These are phyloP conservation scores for Boloria euphrosyne DNA, from an alignment of 2,888 invertebrate species.

Conservation along the genomic window DNA sequence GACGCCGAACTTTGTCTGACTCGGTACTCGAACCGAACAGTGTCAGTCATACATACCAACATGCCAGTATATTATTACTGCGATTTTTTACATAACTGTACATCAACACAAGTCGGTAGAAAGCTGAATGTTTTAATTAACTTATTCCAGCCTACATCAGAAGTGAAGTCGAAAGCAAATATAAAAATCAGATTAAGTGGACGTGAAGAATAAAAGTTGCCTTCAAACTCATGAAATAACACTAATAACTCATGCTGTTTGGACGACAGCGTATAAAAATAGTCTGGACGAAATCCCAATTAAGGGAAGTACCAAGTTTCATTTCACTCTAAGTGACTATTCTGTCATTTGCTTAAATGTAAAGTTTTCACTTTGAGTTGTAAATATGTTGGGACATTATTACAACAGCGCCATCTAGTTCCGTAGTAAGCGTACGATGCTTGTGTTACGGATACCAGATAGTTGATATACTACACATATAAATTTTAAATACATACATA, in stretches of 20 bases:
- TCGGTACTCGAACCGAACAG: no score
- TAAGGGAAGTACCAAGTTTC: slow-evolving; percentile 3
- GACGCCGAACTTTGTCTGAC: no score
- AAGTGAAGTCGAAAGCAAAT: slow-evolving; percentile 31
- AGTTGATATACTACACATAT: no score
- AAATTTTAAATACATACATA: no score
- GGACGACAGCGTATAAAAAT: slow-evolving; percentile 12
- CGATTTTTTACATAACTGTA: no score
- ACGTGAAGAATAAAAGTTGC: slow-evolving; percentile 21
- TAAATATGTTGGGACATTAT: no score
- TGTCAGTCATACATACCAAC: no score
- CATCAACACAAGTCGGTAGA: no score
- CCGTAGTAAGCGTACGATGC: no score
- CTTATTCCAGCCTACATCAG: slow-evolving; percentile 7
- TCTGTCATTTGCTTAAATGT: neutral
- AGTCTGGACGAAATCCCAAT: slow-evolving; percentile 8
- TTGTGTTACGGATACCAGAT: no score
- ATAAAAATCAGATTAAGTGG: slow-evolving; percentile 29
- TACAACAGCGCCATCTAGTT: no score
- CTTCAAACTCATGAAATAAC: slow-evolving; percentile 23
- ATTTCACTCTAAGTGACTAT: slow-evolving; percentile 4
- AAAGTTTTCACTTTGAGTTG: neutral
- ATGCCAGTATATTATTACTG: no score
- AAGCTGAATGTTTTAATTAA: slow-evolving; percentile 3
- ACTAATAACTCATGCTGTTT: slow-evolving; percentile 15